Percentiles rank a stretch among this genome's conserved stretches.
phyloP scores from a whole-genome alignment of 2,888 invertebrate species.

The Campoplex nolae region DNA sequence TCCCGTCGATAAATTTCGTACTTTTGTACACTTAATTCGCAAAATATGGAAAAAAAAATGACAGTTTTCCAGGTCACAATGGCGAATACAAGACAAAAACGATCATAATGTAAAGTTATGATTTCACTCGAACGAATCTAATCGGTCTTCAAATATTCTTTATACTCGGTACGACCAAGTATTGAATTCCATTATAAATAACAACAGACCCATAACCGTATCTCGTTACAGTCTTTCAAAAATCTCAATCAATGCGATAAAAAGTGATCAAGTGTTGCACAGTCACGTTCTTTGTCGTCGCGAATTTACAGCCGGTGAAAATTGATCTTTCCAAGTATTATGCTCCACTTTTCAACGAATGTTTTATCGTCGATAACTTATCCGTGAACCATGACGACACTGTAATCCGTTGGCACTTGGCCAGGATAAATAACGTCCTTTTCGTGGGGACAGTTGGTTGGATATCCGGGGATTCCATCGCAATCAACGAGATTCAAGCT shows the following conservation, averaged over 20 bases:
- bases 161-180: no score
- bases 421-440: conserved; percentile 87
- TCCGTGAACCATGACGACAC: not conserved
- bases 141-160: not conserved
- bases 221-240: not conserved
- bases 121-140: not conserved
- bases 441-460: conserved; percentile 87
- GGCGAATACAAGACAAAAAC: not conserved
- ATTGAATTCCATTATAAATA: not conserved
- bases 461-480: conserved; percentile 86
- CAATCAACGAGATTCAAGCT: conserved; percentile 88
- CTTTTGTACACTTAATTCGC: not conserved
- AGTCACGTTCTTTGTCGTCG: not conserved
- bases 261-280: not conserved
- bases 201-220: not conserved
- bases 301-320: not conserved
- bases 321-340: not conserved
- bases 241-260: conserved; percentile 1
- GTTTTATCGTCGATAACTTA: conserved; percentile 24
- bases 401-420: conserved; percentile 80
- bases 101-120: not conserved
- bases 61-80: not conserved
- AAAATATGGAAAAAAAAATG: not conserved
- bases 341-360: not conserved
- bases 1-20: not conserved